Conservation (phyloP, 1,140 invertebrate genomes). For the Choristoneura fumiferana region DNA sequence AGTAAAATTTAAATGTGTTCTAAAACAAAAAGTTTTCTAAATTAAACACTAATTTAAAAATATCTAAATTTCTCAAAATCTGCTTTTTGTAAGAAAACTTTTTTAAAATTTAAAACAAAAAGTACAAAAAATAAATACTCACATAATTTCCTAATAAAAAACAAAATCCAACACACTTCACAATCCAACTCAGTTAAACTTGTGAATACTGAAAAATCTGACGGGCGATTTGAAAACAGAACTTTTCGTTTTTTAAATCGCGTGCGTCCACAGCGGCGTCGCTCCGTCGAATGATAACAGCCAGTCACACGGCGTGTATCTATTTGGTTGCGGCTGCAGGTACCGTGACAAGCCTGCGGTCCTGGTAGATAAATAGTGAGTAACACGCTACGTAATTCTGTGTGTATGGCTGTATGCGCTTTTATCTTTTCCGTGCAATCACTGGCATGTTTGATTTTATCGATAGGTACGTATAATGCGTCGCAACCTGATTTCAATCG, state of each 20-base stretch:
- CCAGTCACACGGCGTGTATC: conserved; percentile 9
- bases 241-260: conserved; percentile 24
- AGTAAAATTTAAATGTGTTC: no score
- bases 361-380: neutral
- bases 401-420: neutral
- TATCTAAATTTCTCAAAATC: no score
- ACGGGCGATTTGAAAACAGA: conserved; percentile 25
- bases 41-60: no score
- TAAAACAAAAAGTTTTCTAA: no score
- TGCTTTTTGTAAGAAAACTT: no score
- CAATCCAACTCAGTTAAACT: neutral
- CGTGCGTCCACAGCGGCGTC: conserved; percentile 35
- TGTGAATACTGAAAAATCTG: conserved; percentile 1
- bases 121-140: neutral
- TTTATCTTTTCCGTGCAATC: conserved; percentile 2
- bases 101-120: neutral
- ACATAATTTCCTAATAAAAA: neutral
- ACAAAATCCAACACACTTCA: conserved; percentile 11
- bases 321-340: conserved; percentile 4
- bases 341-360: neutral
- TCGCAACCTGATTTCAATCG: neutral
- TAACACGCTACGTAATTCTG: neutral
- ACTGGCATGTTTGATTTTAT: conserved; percentile 1
- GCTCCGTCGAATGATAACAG: conserved; percentile 50
- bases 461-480: neutral